Base-by-base conservation (phyloP, 2,888 invertebrate genomes). In the Panorpa germanica region DNA sequence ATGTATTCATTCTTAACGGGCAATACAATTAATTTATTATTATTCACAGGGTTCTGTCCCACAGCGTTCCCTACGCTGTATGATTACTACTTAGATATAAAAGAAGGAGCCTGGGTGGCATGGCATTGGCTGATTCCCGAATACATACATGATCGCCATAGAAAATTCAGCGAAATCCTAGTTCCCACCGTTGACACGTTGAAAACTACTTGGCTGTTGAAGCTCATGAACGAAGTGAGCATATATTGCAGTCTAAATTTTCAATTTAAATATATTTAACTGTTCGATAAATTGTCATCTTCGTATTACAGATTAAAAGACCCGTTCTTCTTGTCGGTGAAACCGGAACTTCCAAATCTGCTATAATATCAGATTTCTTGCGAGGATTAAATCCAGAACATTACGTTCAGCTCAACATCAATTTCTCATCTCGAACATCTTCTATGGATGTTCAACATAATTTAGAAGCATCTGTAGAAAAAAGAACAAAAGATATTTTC, bases 321-420 rank as follows among this genome's bases (percentile, higher is more conserved):
- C 88, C 91, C 0, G 72, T 85, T 0, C 58, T 90, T 4, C 57
- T 91, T 3, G 75, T 90, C 1, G 91, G 91, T 2, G 88, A 90
- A 43, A 83, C 86, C 1, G 90, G 90, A 5, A 86, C 88, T 2
- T 86, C 88, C 0, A 91, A 91, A 58, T 85, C 88, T 1, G 86
- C 90, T 1, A 81, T 86, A 27, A 75, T 85, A 33, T 70, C 72
- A 30, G 76, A 82, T 46, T 88, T 81, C 50, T 55, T 90, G 27
- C 61, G 74, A 25, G 67, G 69, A 34, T 48, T 90, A 16, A 69
- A 77, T 39, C 45, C 63, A 2, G 69, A 72, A 17, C 57, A 59
- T 51, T 75, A 66, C 50, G 80, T 81, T 40, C 51, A 81, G 29
- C 61, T 86, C 39, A 74, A 76, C 50, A 72, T 90, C 51, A 90